Evolutionary conservation across 2,888 invertebrate species (phyloP).

Genomic region (Copidosoma aretas): DNA sequence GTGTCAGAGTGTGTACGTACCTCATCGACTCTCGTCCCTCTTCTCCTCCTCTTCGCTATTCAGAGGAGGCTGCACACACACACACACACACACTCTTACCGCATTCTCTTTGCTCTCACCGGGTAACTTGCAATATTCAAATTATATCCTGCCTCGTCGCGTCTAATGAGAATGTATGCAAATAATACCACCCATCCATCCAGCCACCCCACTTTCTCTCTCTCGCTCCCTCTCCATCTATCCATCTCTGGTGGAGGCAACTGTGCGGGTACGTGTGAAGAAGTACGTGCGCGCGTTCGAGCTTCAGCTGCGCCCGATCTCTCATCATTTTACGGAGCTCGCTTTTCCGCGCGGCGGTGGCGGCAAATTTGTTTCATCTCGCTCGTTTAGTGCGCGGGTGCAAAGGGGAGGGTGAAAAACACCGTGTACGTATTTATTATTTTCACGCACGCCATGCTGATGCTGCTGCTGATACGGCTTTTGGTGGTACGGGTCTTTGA

Average conservation of each 20-base stretch:
- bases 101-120: no score
- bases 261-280: background rate
- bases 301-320: background rate
- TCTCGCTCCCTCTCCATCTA: background rate
- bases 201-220: no score
- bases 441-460: no score
- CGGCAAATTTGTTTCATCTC: background rate
- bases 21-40: conserved; percentile 4
- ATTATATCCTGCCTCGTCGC: conserved; percentile 53
- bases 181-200: conserved; percentile 40
- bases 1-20: background rate
- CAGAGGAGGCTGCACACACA: background rate
- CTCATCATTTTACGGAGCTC: background rate
- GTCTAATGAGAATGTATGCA: conserved; percentile 59
- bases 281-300: no score
- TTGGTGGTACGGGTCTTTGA: no score
- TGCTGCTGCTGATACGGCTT: no score
- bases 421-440: no score
- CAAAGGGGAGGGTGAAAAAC: background rate
- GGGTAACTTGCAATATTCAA: conserved; percentile 57
- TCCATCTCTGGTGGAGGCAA: background rate
- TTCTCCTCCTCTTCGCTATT: conserved; percentile 1
- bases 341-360: background rate
- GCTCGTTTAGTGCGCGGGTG: background rate
- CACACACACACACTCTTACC: no score